phyloP scores from a whole-genome alignment of 2,113 vertebrate genomes.

The Phasianus colchicus region DNA sequence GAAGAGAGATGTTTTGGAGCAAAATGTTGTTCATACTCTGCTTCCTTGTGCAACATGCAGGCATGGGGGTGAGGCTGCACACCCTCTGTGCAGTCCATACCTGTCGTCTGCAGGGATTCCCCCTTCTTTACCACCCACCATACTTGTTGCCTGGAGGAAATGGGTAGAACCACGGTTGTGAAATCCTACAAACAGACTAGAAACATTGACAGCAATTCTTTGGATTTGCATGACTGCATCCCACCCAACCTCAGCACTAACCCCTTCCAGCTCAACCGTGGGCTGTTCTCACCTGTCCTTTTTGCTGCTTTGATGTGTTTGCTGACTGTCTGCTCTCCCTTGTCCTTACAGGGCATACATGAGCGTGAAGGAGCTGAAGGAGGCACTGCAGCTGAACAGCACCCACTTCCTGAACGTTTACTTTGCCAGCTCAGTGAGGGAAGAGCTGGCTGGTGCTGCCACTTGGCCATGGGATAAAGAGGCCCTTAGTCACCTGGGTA shows the following conservation, averaged over 20 bases:
- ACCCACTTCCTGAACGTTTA: conserved; percentile 93
- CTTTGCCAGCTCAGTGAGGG: conserved; percentile 92
- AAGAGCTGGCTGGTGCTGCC: conserved; percentile 93
- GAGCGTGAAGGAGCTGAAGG: conserved; percentile 96
- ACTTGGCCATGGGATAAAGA: conserved; percentile 99
- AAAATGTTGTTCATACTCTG: background rate
- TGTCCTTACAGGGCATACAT: conserved; percentile 87
- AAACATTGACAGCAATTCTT: background rate
- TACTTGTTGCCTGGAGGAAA: background rate
- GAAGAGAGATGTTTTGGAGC: background rate
- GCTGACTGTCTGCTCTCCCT: background rate
- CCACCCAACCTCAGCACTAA: background rate
- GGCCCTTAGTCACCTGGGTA: conserved; percentile 89
- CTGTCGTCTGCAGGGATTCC: background rate
- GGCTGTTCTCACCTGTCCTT: background rate
- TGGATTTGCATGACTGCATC: background rate
- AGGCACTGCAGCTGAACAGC: conserved; percentile 88
- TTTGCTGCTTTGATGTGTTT: background rate
- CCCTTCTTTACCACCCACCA: background rate
- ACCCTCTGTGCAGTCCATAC: background rate
- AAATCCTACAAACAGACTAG: background rate
- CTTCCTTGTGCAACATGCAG: background rate
- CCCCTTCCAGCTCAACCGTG: accelerated
- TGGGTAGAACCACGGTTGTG: background rate
- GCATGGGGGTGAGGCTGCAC: background rate